These are phyloP conservation scores for Coluber constrictor DNA, from an alignment of 2,797 vertebrate genomes.

Conservation along the genomic window DNA sequence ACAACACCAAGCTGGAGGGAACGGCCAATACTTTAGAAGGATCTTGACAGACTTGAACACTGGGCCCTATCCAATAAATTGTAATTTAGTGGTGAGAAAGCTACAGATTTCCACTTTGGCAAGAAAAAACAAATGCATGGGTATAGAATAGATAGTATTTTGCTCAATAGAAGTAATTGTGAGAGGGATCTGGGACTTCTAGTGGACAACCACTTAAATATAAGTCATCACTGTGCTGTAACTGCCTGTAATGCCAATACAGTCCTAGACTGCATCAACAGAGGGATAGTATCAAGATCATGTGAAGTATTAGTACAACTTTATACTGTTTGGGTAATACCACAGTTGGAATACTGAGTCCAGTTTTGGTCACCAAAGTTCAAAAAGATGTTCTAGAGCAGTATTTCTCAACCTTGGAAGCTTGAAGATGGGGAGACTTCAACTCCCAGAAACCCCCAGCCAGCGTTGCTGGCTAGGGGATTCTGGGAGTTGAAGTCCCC, in stretches of 20 bases:
- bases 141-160: background rate
- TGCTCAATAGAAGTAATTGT: background rate
- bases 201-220: background rate
- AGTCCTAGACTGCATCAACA: background rate
- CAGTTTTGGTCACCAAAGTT: too few relatives aligned
- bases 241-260: background rate
- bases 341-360: too few relatives aligned
- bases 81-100: background rate
- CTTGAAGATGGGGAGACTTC: too few relatives aligned
- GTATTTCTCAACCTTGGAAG: too few relatives aligned
- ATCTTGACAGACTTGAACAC: background rate
- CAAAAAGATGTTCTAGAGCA: too few relatives aligned
- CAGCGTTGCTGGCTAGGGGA: too few relatives aligned
- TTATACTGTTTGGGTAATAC: background rate
- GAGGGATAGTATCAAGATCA: background rate
- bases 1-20: background rate
- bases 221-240: background rate
- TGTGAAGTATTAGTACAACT: background rate
- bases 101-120: too few relatives aligned
- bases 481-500: too few relatives aligned
- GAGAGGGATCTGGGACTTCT: background rate
- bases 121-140: background rate
- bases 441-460: too few relatives aligned
- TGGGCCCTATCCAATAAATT: background rate
- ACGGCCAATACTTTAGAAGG: background rate